Percentiles rank a stretch among this genome's conserved stretches.
Evolutionary conservation across 2,888 invertebrate genomes (phyloP).

Genomic region (Eueremaeus valkanovi): DNA sequence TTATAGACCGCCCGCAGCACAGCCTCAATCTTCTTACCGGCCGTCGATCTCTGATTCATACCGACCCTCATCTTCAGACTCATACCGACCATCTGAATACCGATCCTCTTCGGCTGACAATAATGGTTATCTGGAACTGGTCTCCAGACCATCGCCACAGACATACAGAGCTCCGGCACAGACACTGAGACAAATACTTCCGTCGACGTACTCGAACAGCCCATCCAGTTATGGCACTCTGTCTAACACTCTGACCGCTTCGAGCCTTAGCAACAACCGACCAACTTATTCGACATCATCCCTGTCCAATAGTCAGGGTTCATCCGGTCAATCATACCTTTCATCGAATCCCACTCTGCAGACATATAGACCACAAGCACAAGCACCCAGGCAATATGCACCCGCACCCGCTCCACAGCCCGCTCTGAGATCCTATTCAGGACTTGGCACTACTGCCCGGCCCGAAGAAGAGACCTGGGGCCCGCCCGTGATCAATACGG

Average conservation of each 20-base stretch:
- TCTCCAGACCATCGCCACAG: neutral
- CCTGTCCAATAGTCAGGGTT: neutral
- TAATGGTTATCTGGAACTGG: conserved; percentile 9
- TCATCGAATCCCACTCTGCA: neutral
- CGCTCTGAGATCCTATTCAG: neutral
- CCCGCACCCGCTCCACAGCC: neutral
- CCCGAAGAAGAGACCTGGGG: conserved; percentile 41
- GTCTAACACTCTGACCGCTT: no score
- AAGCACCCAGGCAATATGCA: neutral
- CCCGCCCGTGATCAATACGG: conserved; percentile 46
- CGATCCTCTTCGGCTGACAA: conserved; percentile 33
- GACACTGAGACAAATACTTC: neutral
- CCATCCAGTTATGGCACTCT: no score
- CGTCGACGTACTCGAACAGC: neutral
- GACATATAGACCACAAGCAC: conserved; percentile 40
- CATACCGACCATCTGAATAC: no score
- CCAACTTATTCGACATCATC: neutral
- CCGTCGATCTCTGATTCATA: no score
- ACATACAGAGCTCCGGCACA: neutral
- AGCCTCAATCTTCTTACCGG: neutral
- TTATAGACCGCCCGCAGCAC: neutral
- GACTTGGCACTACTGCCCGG: neutral
- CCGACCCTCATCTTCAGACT: no score
- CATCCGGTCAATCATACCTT: conserved; percentile 3
- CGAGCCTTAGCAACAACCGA: no score